Conservation (phyloP, 2,113 vertebrate species). For the Hydrochoerus hydrochaeris region DNA sequence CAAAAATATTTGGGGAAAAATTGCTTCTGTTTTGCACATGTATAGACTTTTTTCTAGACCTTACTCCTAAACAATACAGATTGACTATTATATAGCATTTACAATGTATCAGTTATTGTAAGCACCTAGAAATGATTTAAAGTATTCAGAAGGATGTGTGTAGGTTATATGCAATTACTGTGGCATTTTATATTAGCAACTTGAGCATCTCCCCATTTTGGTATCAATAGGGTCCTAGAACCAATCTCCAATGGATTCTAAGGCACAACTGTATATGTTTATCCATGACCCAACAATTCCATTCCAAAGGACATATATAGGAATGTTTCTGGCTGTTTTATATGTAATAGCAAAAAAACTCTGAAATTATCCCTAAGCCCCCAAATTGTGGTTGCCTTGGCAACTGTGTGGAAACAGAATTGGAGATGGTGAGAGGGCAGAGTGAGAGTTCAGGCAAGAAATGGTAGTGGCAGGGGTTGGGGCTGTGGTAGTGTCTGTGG, state of each 20-base stretch:
- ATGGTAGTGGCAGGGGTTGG: neutral
- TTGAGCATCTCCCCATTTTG: neutral
- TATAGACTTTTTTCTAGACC: neutral
- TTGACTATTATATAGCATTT: neutral
- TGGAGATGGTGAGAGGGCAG: constrained; percentile 6
- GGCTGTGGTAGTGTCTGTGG: neutral
- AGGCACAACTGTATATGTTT: neutral
- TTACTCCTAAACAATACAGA: neutral
- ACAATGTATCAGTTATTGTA: neutral
- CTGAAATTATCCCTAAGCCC: constrained; percentile 25
- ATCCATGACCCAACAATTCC: neutral
- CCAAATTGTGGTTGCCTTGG: constrained; percentile 20
- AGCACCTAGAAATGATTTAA: neutral
- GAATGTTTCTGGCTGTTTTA: constrained; percentile 13
- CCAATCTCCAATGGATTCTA: neutral
- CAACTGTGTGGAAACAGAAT: neutral
- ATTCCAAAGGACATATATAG: constrained; percentile 24
- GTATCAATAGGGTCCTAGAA: neutral
- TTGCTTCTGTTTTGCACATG: neutral
- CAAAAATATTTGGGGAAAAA: neutral
- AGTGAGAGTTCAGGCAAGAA: neutral
- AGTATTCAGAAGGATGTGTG: neutral
- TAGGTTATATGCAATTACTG: neutral
- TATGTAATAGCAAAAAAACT: constrained; percentile 20
- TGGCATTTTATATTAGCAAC: neutral